Percentiles rank a stretch among this genome's conserved stretches.
These are phyloP conservation scores for Microchrysa polita DNA, from an alignment of 2,888 invertebrate species.

Conservation along the genomic window DNA sequence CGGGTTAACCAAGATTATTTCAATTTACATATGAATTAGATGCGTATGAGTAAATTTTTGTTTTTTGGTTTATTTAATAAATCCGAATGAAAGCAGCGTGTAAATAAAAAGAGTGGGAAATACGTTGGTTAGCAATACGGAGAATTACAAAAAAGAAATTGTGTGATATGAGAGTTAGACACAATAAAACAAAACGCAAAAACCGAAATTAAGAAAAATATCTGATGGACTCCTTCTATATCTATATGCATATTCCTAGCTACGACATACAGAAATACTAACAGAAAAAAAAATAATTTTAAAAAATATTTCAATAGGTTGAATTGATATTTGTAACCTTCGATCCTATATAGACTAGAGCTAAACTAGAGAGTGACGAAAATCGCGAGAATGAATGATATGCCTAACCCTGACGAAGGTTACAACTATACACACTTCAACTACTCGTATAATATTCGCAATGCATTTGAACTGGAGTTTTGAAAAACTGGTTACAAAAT, in stretches of 20 bases:
- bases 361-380: background rate
- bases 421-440: background rate
- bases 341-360: background rate
- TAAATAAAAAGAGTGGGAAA: constrained; percentile 60
- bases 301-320: background rate
- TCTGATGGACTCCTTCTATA: background rate
- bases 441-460: background rate
- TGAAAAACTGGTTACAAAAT: constrained; percentile 9
- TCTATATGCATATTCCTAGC: constrained; percentile 23
- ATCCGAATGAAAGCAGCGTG: constrained; percentile 65
- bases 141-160: constrained; percentile 48
- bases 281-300: constrained; percentile 22
- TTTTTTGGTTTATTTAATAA: constrained; percentile 53
- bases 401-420: background rate
- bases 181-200: background rate
- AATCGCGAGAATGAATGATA: background rate
- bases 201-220: background rate
- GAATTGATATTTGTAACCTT: background rate
- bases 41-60: constrained; percentile 24
- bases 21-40: constrained; percentile 13
- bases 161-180: constrained; percentile 25
- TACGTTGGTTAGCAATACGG: constrained; percentile 59
- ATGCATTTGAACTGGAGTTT: too few species aligned
- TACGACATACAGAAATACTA: constrained; percentile 19
- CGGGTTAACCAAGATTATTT: constrained; percentile 22